phyloP scores from a whole-genome alignment of 2,888 invertebrate species.

The Dione vanillae region DNA sequence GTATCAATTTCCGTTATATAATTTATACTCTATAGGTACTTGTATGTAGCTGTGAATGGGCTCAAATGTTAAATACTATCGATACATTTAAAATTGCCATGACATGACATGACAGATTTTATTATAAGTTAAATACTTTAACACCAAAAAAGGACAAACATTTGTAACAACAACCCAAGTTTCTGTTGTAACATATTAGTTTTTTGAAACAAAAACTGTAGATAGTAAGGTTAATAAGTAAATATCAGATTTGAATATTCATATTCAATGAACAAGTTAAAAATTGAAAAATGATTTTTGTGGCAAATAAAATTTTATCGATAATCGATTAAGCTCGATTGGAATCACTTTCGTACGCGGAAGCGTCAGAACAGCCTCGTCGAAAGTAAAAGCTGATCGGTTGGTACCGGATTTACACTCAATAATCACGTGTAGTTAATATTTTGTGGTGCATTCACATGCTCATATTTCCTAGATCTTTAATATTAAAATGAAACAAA shows the following conservation, averaged over 20 bases:
- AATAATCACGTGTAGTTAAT: slow-evolving; percentile 50
- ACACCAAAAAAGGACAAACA: too few species aligned
- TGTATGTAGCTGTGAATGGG: slow-evolving; percentile 4
- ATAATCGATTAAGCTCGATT: slow-evolving; percentile 52
- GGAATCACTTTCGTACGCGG: slow-evolving; percentile 77
- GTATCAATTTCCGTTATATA: slow-evolving; percentile 13
- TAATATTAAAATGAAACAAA: too few species aligned
- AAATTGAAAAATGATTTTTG: not conserved
- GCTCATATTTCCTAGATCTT: slow-evolving; percentile 40
- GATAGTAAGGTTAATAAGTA: too few species aligned
- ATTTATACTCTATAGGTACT: not conserved
- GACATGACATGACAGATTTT: too few species aligned
- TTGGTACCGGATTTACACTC: slow-evolving; percentile 62
- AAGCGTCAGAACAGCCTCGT: slow-evolving; percentile 64
- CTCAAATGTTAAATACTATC: not conserved
- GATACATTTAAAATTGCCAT: not conserved
- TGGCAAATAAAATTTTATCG: slow-evolving; percentile 46
- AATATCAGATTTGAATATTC: not conserved
- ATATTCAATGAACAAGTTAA: not conserved
- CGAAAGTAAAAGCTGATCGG: slow-evolving; percentile 80
- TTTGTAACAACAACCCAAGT: too few species aligned
- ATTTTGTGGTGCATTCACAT: slow-evolving; percentile 42
- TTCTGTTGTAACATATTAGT: too few species aligned
- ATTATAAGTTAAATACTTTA: too few species aligned
- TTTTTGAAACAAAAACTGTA: too few species aligned